Evolutionary conservation across 1,140 invertebrate species (phyloP).

Genomic region (Heliconius congener): DNA sequence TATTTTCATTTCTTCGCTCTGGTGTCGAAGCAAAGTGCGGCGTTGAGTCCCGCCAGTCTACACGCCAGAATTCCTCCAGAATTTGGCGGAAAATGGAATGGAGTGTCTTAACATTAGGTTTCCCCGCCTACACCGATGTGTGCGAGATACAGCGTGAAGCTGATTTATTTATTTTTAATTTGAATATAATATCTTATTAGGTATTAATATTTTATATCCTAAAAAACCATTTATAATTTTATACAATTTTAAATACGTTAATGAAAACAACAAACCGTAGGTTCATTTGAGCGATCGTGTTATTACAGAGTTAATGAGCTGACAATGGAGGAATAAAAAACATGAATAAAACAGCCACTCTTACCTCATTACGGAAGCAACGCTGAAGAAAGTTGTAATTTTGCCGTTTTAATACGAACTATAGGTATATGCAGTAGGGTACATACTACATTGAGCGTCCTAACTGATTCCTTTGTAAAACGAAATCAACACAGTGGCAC

Average conservation of each 20-base stretch:
- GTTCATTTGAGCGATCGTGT: neutral
- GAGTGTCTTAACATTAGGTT: too few relatives aligned
- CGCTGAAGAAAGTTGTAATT: conserved; percentile 29
- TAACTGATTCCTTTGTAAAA: neutral
- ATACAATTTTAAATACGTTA: neutral
- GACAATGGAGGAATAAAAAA: conserved; percentile 26
- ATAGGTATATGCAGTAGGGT: neutral
- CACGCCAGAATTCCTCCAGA: too few relatives aligned
- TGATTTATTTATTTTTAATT: too few relatives aligned
- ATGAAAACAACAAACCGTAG: neutral
- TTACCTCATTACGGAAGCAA: conserved; percentile 33
- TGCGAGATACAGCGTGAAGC: too few relatives aligned
- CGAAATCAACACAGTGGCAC: neutral
- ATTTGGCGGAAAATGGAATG: too few relatives aligned
- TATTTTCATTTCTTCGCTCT: too few relatives aligned
- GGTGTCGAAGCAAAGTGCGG: too few relatives aligned
- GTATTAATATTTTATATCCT: neutral
- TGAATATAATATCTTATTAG: neutral
- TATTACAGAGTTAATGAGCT: conserved; percentile 30
- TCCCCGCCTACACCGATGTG: too few relatives aligned
- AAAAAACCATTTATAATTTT: neutral
- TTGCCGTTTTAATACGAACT: conserved; percentile 19
- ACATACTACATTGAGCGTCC: neutral
- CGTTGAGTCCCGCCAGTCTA: too few relatives aligned
- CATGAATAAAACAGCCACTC: conserved; percentile 27